Percentiles rank a stretch among this genome's conserved stretches.
phyloP scores from a whole-genome alignment of 2,113 vertebrate species.

The Amblyornis subalaris region DNA sequence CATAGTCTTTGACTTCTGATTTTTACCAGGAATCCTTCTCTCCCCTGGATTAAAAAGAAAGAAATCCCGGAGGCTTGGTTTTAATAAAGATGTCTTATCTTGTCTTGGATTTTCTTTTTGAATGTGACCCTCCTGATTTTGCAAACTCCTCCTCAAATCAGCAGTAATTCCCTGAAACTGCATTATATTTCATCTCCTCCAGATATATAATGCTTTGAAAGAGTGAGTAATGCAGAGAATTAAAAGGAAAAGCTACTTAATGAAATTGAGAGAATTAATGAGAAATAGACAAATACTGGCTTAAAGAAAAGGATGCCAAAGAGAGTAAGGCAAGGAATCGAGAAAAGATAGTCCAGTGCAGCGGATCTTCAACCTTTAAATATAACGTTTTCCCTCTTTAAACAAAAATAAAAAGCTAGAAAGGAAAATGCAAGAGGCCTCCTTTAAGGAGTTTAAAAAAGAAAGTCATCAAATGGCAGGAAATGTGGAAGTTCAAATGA shows the following conservation, averaged over 20 bases:
- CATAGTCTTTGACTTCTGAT: background rate
- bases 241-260: background rate
- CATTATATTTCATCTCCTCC: background rate
- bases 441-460: background rate
- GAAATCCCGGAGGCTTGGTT: background rate
- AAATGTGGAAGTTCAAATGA: background rate
- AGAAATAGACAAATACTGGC: background rate
- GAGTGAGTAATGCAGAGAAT: background rate
- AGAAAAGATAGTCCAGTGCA: background rate
- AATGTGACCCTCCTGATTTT: background rate
- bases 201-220: background rate
- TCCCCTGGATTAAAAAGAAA: background rate
- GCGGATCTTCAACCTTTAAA: background rate
- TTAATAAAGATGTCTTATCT: background rate
- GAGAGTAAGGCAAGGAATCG: background rate
- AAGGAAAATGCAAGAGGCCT: background rate
- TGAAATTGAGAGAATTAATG: background rate
- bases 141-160: background rate
- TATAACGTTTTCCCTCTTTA: background rate
- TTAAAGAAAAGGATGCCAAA: background rate
- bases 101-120: background rate
- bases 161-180: background rate
- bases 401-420: background rate
- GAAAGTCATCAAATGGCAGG: background rate
- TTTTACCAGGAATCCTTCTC: background rate